phyloP scores from a whole-genome alignment of 2,113 vertebrate species.

The Plectropomus leopardus region DNA sequence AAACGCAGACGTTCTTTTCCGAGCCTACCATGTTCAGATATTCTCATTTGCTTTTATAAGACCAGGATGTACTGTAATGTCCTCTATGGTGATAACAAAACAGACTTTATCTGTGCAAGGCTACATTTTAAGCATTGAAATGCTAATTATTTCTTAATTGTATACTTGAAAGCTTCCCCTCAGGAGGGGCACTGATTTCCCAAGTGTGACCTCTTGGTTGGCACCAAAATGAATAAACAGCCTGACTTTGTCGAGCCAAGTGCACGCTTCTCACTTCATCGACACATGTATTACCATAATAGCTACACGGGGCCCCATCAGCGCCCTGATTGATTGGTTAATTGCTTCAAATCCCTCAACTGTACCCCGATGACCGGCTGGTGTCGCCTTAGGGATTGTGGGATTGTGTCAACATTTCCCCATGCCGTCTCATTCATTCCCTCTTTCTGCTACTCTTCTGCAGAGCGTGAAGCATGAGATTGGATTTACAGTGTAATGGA shows the following conservation, averaged over 20 bases:
- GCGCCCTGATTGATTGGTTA: conserved; percentile 74
- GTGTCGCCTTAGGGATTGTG: conserved; percentile 64
- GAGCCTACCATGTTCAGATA: conserved; percentile 29
- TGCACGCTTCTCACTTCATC: conserved; percentile 29
- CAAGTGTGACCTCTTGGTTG: conserved; percentile 32
- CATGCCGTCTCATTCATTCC: conserved; percentile 59
- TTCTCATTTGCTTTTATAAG: conserved; percentile 25
- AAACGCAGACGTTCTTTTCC: conserved; percentile 33
- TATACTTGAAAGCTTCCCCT: conserved; percentile 35
- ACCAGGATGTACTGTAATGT: conserved; percentile 2
- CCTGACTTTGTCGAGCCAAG: conserved; percentile 28
- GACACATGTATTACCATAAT: conserved; percentile 52
- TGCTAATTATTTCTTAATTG: conserved; percentile 57
- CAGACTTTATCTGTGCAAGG: conserved; percentile 9
- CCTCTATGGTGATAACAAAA: conserved; percentile 10
- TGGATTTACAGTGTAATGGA: conserved; percentile 84
- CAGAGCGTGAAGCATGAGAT: conserved; percentile 83
- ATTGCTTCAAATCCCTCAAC: conserved; percentile 70
- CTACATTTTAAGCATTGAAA: conserved; percentile 34
- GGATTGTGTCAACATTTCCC: conserved; percentile 79
- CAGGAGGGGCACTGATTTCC: conserved; percentile 49
- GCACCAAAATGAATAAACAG: conserved; percentile 36
- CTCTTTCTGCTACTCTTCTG: conserved; percentile 60
- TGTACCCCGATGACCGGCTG: conserved; percentile 54
- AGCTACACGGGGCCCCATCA: conserved; percentile 61